These are phyloP conservation scores for Pemphigus obesinymphae DNA, from an alignment of 1,140 invertebrate species.

Conservation along the genomic window DNA sequence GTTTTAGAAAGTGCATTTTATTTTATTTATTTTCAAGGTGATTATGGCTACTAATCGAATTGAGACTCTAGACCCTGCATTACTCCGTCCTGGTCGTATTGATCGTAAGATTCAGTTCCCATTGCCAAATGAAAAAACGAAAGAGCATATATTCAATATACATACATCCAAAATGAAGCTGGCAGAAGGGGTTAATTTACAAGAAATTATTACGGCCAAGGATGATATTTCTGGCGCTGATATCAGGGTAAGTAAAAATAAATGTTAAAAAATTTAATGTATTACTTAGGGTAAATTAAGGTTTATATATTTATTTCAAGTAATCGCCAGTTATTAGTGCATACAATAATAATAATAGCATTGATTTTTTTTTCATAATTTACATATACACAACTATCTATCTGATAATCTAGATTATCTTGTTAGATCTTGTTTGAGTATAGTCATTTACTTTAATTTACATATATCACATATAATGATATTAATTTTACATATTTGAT, in stretches of 20 bases:
- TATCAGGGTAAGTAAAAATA: constrained; percentile 78
- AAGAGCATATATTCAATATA: constrained; percentile 95
- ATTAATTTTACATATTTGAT: too few relatives aligned
- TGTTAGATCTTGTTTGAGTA: too few relatives aligned
- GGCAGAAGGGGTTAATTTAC: constrained; percentile 93
- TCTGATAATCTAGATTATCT: too few relatives aligned
- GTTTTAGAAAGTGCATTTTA: background rate
- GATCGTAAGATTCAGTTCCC: constrained; percentile 99
- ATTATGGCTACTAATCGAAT: constrained; percentile 99
- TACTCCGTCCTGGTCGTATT: constrained; percentile 97
- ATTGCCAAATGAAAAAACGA: constrained; percentile 98
- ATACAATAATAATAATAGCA: too few relatives aligned
- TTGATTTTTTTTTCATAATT: too few relatives aligned
- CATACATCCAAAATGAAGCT: constrained; percentile 98
- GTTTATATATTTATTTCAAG: too few relatives aligned
- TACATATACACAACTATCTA: too few relatives aligned
- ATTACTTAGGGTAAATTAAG: too few relatives aligned
- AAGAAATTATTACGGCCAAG: constrained; percentile 98
- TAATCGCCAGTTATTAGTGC: too few relatives aligned
- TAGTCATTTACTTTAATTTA: too few relatives aligned
- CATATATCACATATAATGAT: too few relatives aligned
- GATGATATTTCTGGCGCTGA: constrained; percentile 98
- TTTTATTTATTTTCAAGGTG: constrained; percentile 58
- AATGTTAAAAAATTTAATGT: too few relatives aligned
- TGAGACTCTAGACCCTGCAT: constrained; percentile 96